phyloP scores from a whole-genome alignment of 2,888 invertebrate genomes.

The Phania funesta region DNA sequence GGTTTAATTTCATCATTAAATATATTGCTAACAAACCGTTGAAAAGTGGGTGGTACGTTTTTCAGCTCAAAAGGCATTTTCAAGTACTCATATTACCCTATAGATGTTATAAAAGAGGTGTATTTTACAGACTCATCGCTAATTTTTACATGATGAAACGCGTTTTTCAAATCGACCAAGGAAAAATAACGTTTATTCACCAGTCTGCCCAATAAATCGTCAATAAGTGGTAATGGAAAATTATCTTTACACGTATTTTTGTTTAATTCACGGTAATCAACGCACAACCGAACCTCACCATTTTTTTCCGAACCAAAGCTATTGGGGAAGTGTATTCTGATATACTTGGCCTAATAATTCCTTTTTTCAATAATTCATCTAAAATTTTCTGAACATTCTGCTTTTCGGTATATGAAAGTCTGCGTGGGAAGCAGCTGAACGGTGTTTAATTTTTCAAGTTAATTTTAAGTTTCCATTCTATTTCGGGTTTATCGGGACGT shows the following conservation, averaged over 20 bases:
- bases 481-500: conserved; percentile 43
- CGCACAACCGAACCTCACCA: conserved; percentile 7
- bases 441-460: conserved; percentile 27
- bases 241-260: conserved; percentile 9
- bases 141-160: too few relatives aligned
- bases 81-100: conserved; percentile 8
- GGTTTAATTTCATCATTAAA: not conserved
- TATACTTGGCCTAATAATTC: conserved; percentile 32
- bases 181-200: too few relatives aligned
- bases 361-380: conserved; percentile 40
- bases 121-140: conserved; percentile 47
- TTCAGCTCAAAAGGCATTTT: conserved; percentile 59
- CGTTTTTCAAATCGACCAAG: too few relatives aligned
- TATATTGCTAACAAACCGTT: conserved; percentile 3
- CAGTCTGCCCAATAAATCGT: conserved; percentile 47
- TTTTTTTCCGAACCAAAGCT: conserved; percentile 41
- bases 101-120: conserved; percentile 53
- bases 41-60: conserved; percentile 41
- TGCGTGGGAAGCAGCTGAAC: conserved; percentile 34
- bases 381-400: conserved; percentile 36
- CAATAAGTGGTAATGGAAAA: conserved; percentile 55
- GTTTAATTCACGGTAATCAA: conserved; percentile 1
- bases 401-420: conserved; percentile 43
- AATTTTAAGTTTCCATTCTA: conserved; percentile 24
- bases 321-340: conserved; percentile 51